Evolutionary conservation across 2,888 invertebrate species (phyloP), one percentile per base, ranked within the genome.

Genomic region (Buathra laborator): DNA sequence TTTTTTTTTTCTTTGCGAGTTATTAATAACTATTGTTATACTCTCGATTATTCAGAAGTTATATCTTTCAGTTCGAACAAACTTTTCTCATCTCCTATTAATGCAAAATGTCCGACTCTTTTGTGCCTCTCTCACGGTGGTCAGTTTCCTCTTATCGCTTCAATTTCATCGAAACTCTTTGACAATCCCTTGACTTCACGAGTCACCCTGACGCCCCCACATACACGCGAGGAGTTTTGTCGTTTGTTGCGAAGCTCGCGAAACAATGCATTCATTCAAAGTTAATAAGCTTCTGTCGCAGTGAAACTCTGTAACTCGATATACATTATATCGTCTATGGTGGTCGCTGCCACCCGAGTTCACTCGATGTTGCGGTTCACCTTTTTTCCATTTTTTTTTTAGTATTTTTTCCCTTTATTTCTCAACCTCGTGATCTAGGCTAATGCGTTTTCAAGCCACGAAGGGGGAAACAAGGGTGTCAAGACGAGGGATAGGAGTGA

Each of bases 131-230:
- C 24, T 3, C 2, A 24, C 3, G 37, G 56, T 9, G 53, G 70
- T 70, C 32, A 32, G 32, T 9, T 16, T n/a, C 1, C 37, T 68
- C n/a, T 37, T 70, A 53, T 53, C 70, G 14, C 24, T 71, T 71
- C 71, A 56, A 71, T 74, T 74, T 32, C 46, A 62, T 74, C 74
- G 74, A 16, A 29, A 56, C 56, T 43, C 56, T 46, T n/a, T 46
- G 59, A 46, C 59, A 44, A 24, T 62, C 12, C 53, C 46, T 74
- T 46, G n/a, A n/a, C 72, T 72, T 44, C 37, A 14, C 56, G 53
- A 12, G 16, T 53, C 19, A 14, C 71, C 43, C 56, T 37, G 19
- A n/a, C 10, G 5, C 24, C 14, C 46, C n/a, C n/a, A 16, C n/a
- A 24, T n/a, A n/a, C 56, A 24, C 46, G 14, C 44, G 14, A 46